Percentiles rank a stretch among this genome's conserved stretches.
These are phyloP conservation scores for Apocheima hispidaria DNA, from an alignment of 2,888 invertebrate genomes.

Conservation along the genomic window DNA sequence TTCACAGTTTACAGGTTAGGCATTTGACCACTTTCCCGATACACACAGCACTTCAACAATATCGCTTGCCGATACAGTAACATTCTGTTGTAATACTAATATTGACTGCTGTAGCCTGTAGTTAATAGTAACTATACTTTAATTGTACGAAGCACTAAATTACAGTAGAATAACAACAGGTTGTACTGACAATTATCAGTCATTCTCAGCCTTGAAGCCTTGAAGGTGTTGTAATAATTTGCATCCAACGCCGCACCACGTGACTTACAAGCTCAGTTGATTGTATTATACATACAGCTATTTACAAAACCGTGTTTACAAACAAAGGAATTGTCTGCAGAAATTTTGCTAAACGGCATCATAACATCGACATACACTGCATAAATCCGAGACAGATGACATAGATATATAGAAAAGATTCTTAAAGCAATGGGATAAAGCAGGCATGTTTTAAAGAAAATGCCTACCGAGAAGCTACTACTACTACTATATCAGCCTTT, in stretches of 20 bases:
- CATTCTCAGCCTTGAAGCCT: constrained; percentile 68
- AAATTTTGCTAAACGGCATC: not conserved
- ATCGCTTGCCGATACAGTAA: not conserved
- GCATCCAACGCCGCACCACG: constrained; percentile 63
- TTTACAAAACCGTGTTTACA: constrained; percentile 22
- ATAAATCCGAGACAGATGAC: not conserved
- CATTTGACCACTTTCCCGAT: no score
- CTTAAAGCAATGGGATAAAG: not conserved
- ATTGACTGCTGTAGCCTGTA: not conserved
- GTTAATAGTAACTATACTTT: not conserved
- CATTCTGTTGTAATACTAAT: not conserved
- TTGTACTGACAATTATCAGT: constrained; percentile 65
- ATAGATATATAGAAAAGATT: not conserved
- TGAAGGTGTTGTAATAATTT: constrained; percentile 72
- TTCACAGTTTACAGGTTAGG: no score
- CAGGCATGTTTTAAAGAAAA: no score
- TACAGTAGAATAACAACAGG: constrained; percentile 53
- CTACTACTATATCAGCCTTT: no score
- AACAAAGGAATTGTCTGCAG: constrained; percentile 21
- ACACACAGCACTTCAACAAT: not conserved
- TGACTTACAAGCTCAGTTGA: constrained; percentile 9
- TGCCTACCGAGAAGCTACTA: not conserved
- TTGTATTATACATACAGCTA: not conserved
- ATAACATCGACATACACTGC: not conserved
- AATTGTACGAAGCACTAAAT: not conserved